A percentile compares a stretch with the other conserved stretches of the same genome.
These are phyloP conservation scores for Gryllus longicercus DNA, from an alignment of 2,888 invertebrate species.

Conservation along the genomic window DNA sequence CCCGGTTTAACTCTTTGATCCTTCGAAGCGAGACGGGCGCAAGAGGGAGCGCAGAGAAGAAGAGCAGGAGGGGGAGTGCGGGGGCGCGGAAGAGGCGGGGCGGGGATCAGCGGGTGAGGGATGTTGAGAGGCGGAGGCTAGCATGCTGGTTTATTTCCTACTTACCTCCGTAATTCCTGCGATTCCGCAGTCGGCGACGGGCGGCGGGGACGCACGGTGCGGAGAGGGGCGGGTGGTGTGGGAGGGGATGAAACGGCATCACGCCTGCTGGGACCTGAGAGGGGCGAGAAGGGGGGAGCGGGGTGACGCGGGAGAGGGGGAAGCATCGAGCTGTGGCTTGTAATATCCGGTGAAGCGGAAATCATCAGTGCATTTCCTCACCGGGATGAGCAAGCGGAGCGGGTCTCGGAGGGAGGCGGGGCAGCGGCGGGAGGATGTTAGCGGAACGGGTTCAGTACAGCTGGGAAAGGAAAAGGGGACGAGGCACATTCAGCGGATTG, in stretches of 20 bases:
- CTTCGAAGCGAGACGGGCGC: not conserved
- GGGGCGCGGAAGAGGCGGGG: not conserved
- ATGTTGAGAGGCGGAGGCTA: not conserved
- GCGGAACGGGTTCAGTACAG: no score
- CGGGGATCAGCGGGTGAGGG: not conserved
- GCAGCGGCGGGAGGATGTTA: no score
- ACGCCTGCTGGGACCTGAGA: no score
- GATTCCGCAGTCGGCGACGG: not conserved
- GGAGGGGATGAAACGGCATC: not conserved
- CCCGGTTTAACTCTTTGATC: not conserved
- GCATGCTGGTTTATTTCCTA: not conserved
- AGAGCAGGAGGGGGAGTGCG: not conserved
- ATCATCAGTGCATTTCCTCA: conserved; percentile 3
- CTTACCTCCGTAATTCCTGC: not conserved
- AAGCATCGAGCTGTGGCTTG: not conserved
- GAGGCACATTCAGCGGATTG: no score
- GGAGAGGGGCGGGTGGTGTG: not conserved
- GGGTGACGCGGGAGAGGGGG: not conserved
- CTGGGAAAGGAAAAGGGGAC: no score
- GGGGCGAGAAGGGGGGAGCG: not conserved
- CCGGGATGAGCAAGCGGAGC: not conserved
- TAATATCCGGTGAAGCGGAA: conserved; percentile 11
- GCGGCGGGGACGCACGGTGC: not conserved
- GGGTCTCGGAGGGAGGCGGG: not conserved
- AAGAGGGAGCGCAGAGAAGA: not conserved